Evolutionary conservation across 2,888 invertebrate species (phyloP), one percentile per base, ranked within the genome.

Genomic region (Dione vanillae): DNA sequence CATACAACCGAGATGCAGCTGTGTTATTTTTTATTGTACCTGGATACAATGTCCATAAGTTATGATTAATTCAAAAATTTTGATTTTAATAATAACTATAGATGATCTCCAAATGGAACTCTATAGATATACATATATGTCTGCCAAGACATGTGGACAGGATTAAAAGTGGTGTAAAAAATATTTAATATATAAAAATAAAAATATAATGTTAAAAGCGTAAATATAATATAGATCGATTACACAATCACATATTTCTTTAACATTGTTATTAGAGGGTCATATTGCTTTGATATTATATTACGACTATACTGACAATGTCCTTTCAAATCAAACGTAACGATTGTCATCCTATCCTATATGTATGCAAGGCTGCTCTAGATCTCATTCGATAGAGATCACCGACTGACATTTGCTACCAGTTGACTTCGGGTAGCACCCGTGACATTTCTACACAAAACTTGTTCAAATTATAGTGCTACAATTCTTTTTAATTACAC

Each of bases 401-500:
- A 74, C 68, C 73, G 68, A 62, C 72, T 80, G 79, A 78, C 79
- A 79, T 80, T 80, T 79, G 74, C 75, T 75, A 72, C 76, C 71
- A 74, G 62, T 65, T 71, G 27, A 19, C 65, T 59, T 43, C 68
- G 54, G 68, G 62, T 74, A 69, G 61, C 70, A 58, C 71, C 65
- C 71, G 62, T 78, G 78, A 77, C 78, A 77, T 77, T 78, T 78
- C 62, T 59, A 69, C 65, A 61, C 58, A 52, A 64, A 75, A 74
- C 74, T 70, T 66, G 75, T 76, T 75, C 65, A 71, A 69, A 68
- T 51, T 61, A 47, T 54, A 52, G 59, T 45, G n/a, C 37, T 19
- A 41, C 54, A 64, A 64, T 19, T 27, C 47, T 27, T 51, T 54
- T 64, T 37, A 67, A 51, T 43, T 62, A 8, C 54, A 52, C 19